phyloP scores from a whole-genome alignment of 2,888 invertebrate species.

The Apamea monoglypha region DNA sequence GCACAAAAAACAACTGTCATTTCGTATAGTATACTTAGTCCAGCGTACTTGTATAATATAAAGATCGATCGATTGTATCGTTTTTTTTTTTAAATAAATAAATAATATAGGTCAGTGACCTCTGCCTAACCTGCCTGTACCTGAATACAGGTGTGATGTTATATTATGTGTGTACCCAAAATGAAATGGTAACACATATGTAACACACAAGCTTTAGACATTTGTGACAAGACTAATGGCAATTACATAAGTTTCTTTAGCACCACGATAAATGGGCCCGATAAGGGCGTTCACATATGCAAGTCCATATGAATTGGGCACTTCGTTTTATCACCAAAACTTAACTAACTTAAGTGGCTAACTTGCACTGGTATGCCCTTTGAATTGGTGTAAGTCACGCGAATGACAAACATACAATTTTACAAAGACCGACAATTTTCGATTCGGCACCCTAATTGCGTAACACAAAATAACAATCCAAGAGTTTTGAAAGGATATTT shows the following conservation, averaged over 20 bases:
- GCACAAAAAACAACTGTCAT: too few relatives aligned
- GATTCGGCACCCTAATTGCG: not conserved
- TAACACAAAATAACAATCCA: not conserved
- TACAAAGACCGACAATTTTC: not conserved
- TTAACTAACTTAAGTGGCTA: conserved; percentile 49
- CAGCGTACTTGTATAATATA: too few relatives aligned
- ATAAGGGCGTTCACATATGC: conserved; percentile 51
- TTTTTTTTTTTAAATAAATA: too few relatives aligned
- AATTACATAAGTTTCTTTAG: conserved; percentile 51
- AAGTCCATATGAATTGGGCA: conserved; percentile 52
- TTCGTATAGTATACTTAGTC: too few relatives aligned
- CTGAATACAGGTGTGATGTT: too few relatives aligned
- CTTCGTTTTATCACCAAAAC: conserved; percentile 62
- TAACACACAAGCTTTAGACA: not conserved
- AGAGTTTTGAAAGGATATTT: not conserved
- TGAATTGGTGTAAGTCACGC: conserved; percentile 55
- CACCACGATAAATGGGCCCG: conserved; percentile 29
- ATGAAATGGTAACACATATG: not conserved
- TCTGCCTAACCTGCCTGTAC: not conserved
- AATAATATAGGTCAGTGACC: too few relatives aligned
- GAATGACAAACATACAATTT: conserved; percentile 24
- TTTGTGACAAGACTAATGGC: conserved; percentile 28
- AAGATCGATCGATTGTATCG: too few relatives aligned
- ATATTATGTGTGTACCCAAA: not conserved
- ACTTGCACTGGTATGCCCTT: conserved; percentile 39